These are phyloP conservation scores for Sarcophaga caerulescens DNA, from an alignment of 2,888 invertebrate species.

Conservation along the genomic window DNA sequence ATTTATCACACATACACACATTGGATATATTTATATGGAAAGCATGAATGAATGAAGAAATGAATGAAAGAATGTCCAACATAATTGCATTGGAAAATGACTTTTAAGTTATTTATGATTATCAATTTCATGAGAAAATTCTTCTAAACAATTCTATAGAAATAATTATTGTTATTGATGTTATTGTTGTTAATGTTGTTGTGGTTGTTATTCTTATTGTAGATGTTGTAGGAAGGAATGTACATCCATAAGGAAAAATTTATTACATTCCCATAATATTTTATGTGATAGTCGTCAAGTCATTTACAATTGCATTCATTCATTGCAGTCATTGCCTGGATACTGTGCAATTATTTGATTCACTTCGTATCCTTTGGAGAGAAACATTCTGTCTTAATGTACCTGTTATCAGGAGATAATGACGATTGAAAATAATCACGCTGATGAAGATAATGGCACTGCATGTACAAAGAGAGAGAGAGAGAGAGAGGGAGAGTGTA, in stretches of 20 bases:
- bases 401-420: constrained; percentile 19
- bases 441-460: constrained; percentile 24
- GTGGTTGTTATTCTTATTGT: neutral
- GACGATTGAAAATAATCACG: neutral
- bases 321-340: neutral
- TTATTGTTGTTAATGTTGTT: constrained; percentile 1
- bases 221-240: neutral
- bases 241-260: constrained; percentile 12
- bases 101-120: constrained; percentile 67
- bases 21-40: neutral
- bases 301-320: constrained; percentile 5
- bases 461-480: neutral
- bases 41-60: neutral
- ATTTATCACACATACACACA: neutral
- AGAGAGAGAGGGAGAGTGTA: neutral
- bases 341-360: constrained; percentile 2
- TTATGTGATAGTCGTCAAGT: constrained; percentile 17
- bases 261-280: constrained; percentile 33
- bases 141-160: constrained; percentile 31
- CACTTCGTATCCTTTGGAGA: constrained; percentile 3
- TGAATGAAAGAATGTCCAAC: neutral
- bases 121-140: constrained; percentile 51
- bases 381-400: neutral
- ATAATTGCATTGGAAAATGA: constrained; percentile 64
- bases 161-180: constrained; percentile 49